Percentiles rank a stretch among this genome's conserved stretches.
These are phyloP conservation scores for Amphiprion clarkii DNA, from an alignment of 2,797 vertebrate genomes.

Conservation along the genomic window DNA sequence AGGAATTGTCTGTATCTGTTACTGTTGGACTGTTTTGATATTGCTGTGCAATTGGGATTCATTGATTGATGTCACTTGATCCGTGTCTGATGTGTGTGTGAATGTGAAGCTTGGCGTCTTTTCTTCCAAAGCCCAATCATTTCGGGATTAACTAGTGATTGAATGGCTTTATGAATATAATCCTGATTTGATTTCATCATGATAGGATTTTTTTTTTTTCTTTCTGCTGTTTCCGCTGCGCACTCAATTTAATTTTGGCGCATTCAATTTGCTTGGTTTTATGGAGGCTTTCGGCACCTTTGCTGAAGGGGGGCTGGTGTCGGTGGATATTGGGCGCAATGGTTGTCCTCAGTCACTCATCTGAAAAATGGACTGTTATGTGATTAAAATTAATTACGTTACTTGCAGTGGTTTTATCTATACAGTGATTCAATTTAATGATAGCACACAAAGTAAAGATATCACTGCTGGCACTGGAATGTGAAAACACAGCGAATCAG, in stretches of 20 bases:
- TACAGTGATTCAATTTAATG: constrained; percentile 28
- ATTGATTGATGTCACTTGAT: constrained; percentile 69
- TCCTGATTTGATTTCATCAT: constrained; percentile 75
- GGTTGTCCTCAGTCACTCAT: constrained; percentile 53
- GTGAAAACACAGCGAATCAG: constrained; percentile 17
- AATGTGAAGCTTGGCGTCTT: constrained; percentile 15
- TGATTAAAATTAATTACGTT: constrained; percentile 25
- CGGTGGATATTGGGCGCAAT: constrained; percentile 40
- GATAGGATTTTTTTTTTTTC: constrained; percentile 51
- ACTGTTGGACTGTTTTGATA: constrained; percentile 51
- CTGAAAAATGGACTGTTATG: constrained; percentile 45
- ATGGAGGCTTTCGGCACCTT: constrained; percentile 47
- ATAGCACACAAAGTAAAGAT: constrained; percentile 15
- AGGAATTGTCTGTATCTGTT: constrained; percentile 45
- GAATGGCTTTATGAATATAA: constrained; percentile 71
- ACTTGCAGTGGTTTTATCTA: constrained; percentile 31
- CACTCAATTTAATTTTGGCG: constrained; percentile 64
- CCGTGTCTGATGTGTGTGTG: constrained; percentile 12
- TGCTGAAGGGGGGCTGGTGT: neutral
- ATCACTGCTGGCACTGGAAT: constrained; percentile 33
- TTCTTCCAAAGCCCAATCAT: constrained; percentile 66
- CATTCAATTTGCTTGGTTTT: constrained; percentile 59
- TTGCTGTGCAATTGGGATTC: constrained; percentile 40
- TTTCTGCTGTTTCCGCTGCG: constrained; percentile 38
- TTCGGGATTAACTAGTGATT: constrained; percentile 74